A percentile compares a stretch with the other conserved stretches of the same genome.
phyloP scores from a whole-genome alignment of 2,888 invertebrate genomes.

The Aplocera efformata region DNA sequence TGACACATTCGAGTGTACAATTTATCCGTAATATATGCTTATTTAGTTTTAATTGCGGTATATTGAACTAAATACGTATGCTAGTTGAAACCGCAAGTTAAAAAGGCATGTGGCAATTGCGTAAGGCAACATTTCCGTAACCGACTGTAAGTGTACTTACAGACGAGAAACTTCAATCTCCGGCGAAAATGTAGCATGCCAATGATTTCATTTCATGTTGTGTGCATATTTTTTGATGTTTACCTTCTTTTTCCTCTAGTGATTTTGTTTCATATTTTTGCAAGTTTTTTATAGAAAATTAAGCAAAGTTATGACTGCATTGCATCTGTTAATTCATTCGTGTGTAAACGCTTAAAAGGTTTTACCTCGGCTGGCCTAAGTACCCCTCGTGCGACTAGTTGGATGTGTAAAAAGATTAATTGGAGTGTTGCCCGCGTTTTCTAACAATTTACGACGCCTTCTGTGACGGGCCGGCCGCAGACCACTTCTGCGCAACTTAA shows the following conservation, averaged over 20 bases:
- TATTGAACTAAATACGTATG: constrained; percentile 58
- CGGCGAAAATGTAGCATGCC: constrained; percentile 43
- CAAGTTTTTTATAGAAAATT: neutral
- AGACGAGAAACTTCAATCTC: constrained; percentile 67
- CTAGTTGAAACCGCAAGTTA: constrained; percentile 63
- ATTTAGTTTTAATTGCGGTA: constrained; percentile 59
- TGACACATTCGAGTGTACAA: constrained; percentile 46
- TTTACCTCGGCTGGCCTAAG: constrained; percentile 62
- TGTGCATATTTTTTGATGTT: too few species aligned
- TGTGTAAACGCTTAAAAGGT: constrained; percentile 59
- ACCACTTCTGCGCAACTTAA: constrained; percentile 79
- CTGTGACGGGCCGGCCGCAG: constrained; percentile 70
- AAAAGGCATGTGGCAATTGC: constrained; percentile 76
- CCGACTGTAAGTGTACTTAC: constrained; percentile 65
- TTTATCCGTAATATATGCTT: constrained; percentile 28
- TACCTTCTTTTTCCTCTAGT: neutral
- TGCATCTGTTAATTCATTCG: constrained; percentile 30
- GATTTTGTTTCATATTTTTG: neutral
- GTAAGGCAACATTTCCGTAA: constrained; percentile 71
- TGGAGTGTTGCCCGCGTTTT: constrained; percentile 73
- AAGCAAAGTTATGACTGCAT: constrained; percentile 4
- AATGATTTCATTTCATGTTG: constrained; percentile 23
- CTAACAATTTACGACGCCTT: constrained; percentile 76
- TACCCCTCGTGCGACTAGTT: constrained; percentile 69
- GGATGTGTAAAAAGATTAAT: constrained; percentile 80